Conservation (phyloP, 2,888 invertebrate species). For the Nemoura dubitans region DNA sequence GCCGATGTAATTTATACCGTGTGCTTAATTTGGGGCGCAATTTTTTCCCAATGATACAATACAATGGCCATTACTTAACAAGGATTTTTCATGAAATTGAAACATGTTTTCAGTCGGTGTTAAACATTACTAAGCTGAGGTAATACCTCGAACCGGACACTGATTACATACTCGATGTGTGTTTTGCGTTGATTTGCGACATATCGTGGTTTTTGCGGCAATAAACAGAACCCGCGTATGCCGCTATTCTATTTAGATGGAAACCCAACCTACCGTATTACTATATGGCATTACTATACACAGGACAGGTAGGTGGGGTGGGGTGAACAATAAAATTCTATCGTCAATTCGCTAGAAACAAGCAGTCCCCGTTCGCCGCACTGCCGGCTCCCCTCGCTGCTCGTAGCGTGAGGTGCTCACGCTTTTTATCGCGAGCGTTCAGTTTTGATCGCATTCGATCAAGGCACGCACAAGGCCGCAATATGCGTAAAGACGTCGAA, state of each 20-base stretch:
- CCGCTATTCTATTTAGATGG: slow-evolving; percentile 8
- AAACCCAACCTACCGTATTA: slow-evolving; percentile 39
- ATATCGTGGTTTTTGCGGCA: slow-evolving; percentile 62
- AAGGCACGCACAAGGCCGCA: not conserved
- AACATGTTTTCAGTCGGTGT: slow-evolving; percentile 45
- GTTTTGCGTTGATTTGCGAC: slow-evolving; percentile 60
- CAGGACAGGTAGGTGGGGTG: slow-evolving; percentile 32
- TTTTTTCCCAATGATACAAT: not conserved
- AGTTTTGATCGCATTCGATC: not conserved
- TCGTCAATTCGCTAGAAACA: slow-evolving; percentile 27
- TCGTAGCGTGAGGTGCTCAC: too few relatives aligned
- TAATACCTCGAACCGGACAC: slow-evolving; percentile 46
- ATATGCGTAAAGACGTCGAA: not conserved
- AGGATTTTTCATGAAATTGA: slow-evolving; percentile 36
- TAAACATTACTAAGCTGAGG: slow-evolving; percentile 38
- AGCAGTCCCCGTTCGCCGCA: not conserved
- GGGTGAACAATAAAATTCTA: slow-evolving; percentile 37
- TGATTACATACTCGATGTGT: slow-evolving; percentile 46
- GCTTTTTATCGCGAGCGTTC: not conserved
- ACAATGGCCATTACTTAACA: not conserved
- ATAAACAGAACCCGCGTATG: slow-evolving; percentile 59
- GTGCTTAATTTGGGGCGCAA: not conserved
- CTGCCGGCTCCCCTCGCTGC: not conserved
- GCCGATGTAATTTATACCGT: not conserved
- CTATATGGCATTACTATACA: not conserved